Base-by-base conservation (phyloP, 2,888 invertebrate species). In the Machimus rusticus region DNA sequence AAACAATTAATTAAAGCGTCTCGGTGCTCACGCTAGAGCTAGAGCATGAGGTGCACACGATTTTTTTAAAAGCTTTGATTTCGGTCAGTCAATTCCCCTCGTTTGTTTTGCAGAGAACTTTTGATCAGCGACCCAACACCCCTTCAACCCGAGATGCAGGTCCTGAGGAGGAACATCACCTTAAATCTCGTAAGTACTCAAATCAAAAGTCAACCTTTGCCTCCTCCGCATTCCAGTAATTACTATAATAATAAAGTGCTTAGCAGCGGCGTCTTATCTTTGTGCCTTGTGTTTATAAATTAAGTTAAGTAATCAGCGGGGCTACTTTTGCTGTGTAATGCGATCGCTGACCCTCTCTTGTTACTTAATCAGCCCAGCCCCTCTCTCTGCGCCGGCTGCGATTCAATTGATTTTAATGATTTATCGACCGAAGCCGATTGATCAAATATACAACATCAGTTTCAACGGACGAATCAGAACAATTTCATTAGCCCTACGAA, bases 1-100 rank as follows among this genome's bases (percentile, higher is more conserved):
- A 0, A 55, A 55, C 5, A 19, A 55, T 16, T n/a, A 66, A 66
- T 12, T 19, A 66, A 66, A 66, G 66, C 57, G 23, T 57, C 23
- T 57, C 9, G 57, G 57, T 66, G 19, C 28, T 19, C 12, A 14
- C 19, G n/a, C 55, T 82, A 34, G 66, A 57, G 57, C 82, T 82
- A 82, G 82, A 82, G 55, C 57, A 82, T 82, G 82, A 82, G 57
- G 82, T 46, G 37, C 82, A 28, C 1, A 19, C 14, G 37, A 51
- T 66, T 57, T 12, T 82, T 82, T 57, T 23, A 1, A 1, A 37
- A 2, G 34, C n/a, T n/a, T 31, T 82, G 19, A 19, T 82, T 82
- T 66, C 57, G 28, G 19, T 34, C 23, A 66, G 37, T 57, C 37
- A 31, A 57, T 79, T 51, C 31, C 31, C 51, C 57, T 57, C 19